Evolutionary conservation across 2,113 vertebrate species (phyloP).

Genomic region (Lontra canadensis): DNA sequence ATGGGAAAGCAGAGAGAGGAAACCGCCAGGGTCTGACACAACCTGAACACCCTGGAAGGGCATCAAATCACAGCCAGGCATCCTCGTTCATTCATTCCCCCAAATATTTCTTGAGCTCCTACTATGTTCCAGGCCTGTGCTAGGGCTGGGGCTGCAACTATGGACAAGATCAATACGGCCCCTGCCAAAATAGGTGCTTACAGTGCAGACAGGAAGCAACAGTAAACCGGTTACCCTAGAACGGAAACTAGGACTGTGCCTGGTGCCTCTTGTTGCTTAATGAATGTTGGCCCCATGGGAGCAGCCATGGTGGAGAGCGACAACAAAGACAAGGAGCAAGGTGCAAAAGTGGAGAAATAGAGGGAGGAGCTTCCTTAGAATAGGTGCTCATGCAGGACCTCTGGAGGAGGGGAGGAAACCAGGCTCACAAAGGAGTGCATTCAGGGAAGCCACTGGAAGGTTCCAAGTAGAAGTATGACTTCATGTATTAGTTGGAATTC

Average conservation of each 20-base stretch:
- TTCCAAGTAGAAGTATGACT: not conserved
- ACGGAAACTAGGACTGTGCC: not conserved
- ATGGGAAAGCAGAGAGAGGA: not conserved
- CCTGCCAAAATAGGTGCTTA: not conserved
- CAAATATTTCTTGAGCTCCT: not conserved
- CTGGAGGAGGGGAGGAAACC: not conserved
- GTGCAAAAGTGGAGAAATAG: not conserved
- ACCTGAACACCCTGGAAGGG: accelerated
- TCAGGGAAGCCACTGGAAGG: not conserved
- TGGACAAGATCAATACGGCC: not conserved
- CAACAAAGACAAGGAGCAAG: not conserved
- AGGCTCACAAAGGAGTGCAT: not conserved
- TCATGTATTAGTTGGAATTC: not conserved
- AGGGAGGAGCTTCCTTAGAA: not conserved
- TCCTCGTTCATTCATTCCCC: not conserved
- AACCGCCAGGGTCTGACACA: not conserved
- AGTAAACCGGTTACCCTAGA: too few relatives aligned
- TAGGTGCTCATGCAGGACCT: not conserved
- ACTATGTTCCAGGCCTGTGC: not conserved
- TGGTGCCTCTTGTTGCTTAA: not conserved
- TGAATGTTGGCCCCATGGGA: accelerated
- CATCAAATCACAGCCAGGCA: not conserved
- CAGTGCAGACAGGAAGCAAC: not conserved
- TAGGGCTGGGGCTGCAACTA: not conserved
- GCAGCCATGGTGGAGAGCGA: not conserved